Evolutionary conservation across 1,140 invertebrate species (phyloP), one percentile per base, ranked within the genome.

Genomic region (Ericerus pela): DNA sequence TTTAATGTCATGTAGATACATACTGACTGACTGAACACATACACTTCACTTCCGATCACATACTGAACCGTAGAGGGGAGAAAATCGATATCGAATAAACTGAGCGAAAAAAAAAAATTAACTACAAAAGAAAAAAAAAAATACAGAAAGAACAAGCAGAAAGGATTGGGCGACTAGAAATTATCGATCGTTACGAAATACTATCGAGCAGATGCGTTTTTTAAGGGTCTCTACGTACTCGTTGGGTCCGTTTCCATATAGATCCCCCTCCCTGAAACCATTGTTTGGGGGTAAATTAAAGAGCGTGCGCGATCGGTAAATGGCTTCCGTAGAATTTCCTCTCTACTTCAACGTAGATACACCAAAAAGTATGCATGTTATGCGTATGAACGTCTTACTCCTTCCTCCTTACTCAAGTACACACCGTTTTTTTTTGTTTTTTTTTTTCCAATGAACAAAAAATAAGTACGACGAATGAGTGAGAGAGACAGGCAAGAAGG

Each of bases 161-260:
- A 47, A 47, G 18, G 41, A n/a, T n/a, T n/a, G n/a, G n/a, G n/a
- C n/a, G 41, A 22, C 41, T 47, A 24, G 26, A 22, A 47, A 47
- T 47, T 47, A 47, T 47, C 41, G 41, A 47, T 47, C 41, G 3
- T 47, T 18, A 5, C 26, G 41, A 47, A 47, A 24, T 47, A 47
- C 41, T 47, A 47, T 47, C 41, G 10, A 47, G 41, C 18, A 47
- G 41, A 47, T 47, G 41, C 41, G 41, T 47, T 18, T 47, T 47
- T 24, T 24, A 24, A 24, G 41, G 41, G 41, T 47, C 18, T 18
- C 2, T 47, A 47, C 41, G 41, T 47, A 47, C 41, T 47, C 41
- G 22, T 47, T 24, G 41, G 41, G 22, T 24, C 22, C 26, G 11
- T 47, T 18, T 47, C 22, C 20, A 24, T 47, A 24, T 47, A 47